Evolutionary conservation across 2,113 vertebrate species (phyloP).

Genomic region (Hippocampus mohnikei): DNA sequence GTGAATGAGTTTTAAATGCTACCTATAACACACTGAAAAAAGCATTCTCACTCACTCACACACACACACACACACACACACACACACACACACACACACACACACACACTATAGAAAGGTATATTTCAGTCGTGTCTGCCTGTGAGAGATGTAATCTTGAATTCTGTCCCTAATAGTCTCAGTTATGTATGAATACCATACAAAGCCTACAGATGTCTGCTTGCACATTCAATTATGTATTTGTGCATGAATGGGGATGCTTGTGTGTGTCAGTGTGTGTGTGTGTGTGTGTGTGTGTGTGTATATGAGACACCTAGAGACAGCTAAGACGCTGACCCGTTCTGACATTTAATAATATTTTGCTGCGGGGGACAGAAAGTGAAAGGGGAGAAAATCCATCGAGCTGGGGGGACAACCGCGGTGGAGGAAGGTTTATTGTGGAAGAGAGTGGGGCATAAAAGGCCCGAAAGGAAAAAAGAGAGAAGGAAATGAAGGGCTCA

Average conservation of each 20-base stretch:
- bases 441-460: conserved; percentile 19
- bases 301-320: conserved; percentile 25
- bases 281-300: background rate
- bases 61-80: too few relatives aligned
- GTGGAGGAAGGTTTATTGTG: conserved; percentile 56
- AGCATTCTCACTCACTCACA: too few relatives aligned
- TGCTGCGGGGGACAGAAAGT: conserved; percentile 56
- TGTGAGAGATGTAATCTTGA: background rate
- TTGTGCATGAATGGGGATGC: background rate
- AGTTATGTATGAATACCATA: background rate
- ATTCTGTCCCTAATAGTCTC: background rate
- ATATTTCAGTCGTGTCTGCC: background rate
- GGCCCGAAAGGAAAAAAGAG: conserved; percentile 13
- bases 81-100: too few relatives aligned
- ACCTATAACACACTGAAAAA: too few relatives aligned
- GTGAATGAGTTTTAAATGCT: too few relatives aligned
- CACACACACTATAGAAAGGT: too few relatives aligned
- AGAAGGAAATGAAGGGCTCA: conserved; percentile 1
- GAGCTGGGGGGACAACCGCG: conserved; percentile 38
- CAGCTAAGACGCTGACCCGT: conserved; percentile 54
- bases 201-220: background rate
- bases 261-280: background rate
- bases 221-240: conserved; percentile 1
- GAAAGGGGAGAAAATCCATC: conserved; percentile 63
- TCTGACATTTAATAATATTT: conserved; percentile 60